A percentile compares a stretch with the other conserved stretches of the same genome.
phyloP scores from a whole-genome alignment of 2,113 vertebrate species.

The Drymodes brunneopygia region DNA sequence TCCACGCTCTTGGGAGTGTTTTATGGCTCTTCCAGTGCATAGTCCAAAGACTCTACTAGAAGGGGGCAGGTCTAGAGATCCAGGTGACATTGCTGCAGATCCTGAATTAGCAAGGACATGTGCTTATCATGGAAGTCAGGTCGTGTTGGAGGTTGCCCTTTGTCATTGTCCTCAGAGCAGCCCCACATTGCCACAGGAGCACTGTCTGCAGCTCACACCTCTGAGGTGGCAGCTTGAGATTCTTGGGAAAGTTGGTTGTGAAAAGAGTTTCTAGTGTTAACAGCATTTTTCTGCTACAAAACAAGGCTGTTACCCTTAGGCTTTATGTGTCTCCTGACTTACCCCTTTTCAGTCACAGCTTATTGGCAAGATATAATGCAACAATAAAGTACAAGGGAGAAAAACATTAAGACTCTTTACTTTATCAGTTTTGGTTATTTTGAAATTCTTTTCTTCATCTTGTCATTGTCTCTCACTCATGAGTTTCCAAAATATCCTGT shows the following conservation, averaged over 20 bases:
- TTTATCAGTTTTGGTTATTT: not conserved
- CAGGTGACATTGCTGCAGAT: not conserved
- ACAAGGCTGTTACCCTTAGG: not conserved
- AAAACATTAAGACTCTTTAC: not conserved
- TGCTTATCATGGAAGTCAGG: accelerated
- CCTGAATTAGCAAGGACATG: accelerated
- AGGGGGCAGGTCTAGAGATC: not conserved
- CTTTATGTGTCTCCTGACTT: not conserved
- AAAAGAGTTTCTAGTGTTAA: not conserved
- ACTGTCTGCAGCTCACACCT: not conserved
- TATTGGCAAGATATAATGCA: not conserved
- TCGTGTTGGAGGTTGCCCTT: not conserved
- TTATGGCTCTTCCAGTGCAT: not conserved
- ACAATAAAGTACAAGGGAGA: not conserved
- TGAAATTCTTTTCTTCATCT: not conserved
- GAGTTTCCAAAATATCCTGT: not conserved
- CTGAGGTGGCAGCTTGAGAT: not conserved
- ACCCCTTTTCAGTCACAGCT: not conserved
- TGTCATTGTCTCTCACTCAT: not conserved
- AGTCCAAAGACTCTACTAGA: not conserved
- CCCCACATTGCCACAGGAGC: not conserved
- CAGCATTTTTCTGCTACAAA: not conserved
- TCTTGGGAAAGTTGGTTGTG: not conserved
- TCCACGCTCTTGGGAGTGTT: not conserved
- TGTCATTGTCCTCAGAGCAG: not conserved